phyloP scores from a whole-genome alignment of 2,888 invertebrate species.

The Ophraella communa region DNA sequence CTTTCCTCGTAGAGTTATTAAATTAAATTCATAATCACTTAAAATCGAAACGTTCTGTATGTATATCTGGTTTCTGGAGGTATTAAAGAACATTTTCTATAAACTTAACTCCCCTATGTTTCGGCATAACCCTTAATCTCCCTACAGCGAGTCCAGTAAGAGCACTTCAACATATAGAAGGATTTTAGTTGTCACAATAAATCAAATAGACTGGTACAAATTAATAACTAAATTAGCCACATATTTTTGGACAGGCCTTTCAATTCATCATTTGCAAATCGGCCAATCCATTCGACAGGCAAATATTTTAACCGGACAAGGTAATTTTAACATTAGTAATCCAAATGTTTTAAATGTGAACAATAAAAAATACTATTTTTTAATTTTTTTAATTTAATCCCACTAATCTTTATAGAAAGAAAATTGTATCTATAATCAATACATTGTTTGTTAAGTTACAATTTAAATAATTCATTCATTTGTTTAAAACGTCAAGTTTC shows the following conservation, averaged over 20 bases:
- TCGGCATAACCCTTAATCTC: slow-evolving; percentile 5
- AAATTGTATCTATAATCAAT: no score
- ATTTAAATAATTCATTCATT: no score
- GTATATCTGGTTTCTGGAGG: not conserved
- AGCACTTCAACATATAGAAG: slow-evolving; percentile 4
- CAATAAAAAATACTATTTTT: no score
- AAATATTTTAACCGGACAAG: not conserved
- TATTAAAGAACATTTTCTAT: not conserved
- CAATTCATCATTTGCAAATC: slow-evolving; percentile 9
- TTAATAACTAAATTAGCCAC: slow-evolving; percentile 16
- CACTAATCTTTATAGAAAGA: no score
- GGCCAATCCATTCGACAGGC: not conserved
- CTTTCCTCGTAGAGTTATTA: not conserved
- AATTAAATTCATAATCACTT: not conserved
- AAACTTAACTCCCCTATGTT: not conserved
- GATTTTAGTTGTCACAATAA: slow-evolving; percentile 16
- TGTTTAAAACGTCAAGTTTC: no score
- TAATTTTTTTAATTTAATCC: no score
- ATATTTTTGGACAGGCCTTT: slow-evolving; percentile 3
- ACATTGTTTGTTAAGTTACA: no score
- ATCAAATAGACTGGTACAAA: slow-evolving; percentile 10
- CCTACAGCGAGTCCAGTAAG: not conserved
- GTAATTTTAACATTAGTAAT: no score
- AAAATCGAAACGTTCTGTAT: not conserved
- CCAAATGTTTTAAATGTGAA: no score